Evolutionary conservation across 2,113 vertebrate species (phyloP).

Genomic region (Tetraodon nigroviridis): DNA sequence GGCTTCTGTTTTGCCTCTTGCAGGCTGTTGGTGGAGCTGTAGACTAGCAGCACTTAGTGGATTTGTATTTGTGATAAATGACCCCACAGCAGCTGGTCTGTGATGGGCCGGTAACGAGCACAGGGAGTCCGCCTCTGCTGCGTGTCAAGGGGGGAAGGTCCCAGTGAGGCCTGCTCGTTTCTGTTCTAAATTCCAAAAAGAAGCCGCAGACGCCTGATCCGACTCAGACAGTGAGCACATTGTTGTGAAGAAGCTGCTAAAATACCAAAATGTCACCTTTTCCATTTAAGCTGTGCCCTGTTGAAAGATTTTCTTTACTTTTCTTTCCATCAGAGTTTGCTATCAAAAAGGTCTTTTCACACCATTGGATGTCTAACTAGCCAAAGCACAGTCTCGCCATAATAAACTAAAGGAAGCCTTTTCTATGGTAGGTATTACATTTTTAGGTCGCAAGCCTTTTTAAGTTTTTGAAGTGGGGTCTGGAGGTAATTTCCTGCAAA

Average conservation of each 20-base stretch:
- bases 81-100: constrained; percentile 77
- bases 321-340: neutral
- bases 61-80: constrained; percentile 78
- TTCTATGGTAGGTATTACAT: neutral
- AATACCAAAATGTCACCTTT: neutral
- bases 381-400: too few relatives aligned
- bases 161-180: constrained; percentile 70
- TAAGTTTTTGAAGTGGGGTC: neutral
- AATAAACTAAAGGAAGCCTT: neutral
- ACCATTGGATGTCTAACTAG: neutral
- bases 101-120: constrained; percentile 84
- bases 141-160: constrained; percentile 72
- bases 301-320: neutral
- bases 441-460: constrained; percentile 4
- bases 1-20: constrained; percentile 45
- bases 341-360: too few relatives aligned
- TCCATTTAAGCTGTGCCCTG: neutral
- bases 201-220: constrained; percentile 52
- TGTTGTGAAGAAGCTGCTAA: neutral
- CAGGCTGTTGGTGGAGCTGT: constrained; percentile 66
- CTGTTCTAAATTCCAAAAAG: constrained; percentile 65
- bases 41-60: constrained; percentile 59
- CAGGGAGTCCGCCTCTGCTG: constrained; percentile 70
- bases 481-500: constrained; percentile 9
- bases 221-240: constrained; percentile 10